Base-by-base conservation (phyloP, 37 sponge, comb jelly and placozoan genomes). In the Spongia lamella region DNA sequence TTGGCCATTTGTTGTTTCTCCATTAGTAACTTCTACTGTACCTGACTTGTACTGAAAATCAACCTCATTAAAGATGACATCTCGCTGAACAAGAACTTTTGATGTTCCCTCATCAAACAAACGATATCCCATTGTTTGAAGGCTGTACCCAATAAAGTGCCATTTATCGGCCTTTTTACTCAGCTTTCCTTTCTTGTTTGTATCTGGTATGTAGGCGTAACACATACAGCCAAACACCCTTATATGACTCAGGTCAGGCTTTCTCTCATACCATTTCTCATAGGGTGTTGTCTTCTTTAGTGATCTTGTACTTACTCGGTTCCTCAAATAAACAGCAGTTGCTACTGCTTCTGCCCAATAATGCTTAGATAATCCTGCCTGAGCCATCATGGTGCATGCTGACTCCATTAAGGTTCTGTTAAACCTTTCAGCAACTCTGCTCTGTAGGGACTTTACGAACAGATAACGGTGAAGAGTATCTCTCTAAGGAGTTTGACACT, bases 41-140 rank as follows among this genome's bases (percentile, higher is more conserved):
- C 31, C 61, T 1, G n/a, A n/a, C n/a, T n/a, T n/a, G n/a, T n/a
- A n/a, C n/a, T n/a, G 66, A 74, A 83, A 83, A 21, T 72, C 32
- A 6, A 38, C 0, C 64, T 84, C 66, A 36, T 70, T 63, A 35
- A 78, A 77, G 24, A 13, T 20, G 25, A 21, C 24, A n/a, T n/a
- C n/a, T n/a, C n/a, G n/a, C n/a, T n/a, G 16, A 13, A 60, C 62
- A 21, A 15, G 13, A 30, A 60, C 25, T 30, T 60, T 60, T 30
- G 13, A 15, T 60, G 62, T 60, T 11, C 17, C 17, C 62, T 60
- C 62, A 60, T 60, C 62, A 60, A 60, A 27, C 62, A 60, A 30
- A 19, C 62, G 11, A 15, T 60, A 60, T 20, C 16, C 62, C 62
- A 27, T 60, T 30, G 24, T 15, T 60, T 60, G 62, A 15, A 15